Percentiles rank a stretch among this genome's conserved stretches.
phyloP scores from a whole-genome alignment of 2,797 vertebrate genomes.

The Oceanodroma leucorhoa region DNA sequence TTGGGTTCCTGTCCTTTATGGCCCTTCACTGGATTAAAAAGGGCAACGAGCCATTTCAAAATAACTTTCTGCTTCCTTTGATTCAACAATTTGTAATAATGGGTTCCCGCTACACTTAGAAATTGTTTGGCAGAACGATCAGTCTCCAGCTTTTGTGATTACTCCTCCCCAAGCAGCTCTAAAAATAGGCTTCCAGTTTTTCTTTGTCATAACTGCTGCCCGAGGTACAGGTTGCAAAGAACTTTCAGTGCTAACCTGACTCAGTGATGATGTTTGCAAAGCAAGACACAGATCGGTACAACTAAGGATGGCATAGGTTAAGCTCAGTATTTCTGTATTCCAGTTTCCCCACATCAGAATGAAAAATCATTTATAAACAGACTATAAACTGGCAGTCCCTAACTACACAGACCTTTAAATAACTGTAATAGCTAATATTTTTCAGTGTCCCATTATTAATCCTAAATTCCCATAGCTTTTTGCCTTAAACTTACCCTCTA shows the following conservation, averaged over 20 bases:
- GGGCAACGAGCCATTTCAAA: neutral
- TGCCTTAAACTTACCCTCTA: neutral
- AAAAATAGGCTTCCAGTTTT: slow-evolving; percentile 11
- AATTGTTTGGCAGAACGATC: slow-evolving; percentile 18
- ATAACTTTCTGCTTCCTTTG: slow-evolving; percentile 29
- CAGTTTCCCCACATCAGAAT: neutral
- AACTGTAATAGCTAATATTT: neutral
- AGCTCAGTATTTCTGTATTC: neutral
- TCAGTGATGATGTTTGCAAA: neutral
- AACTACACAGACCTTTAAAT: neutral
- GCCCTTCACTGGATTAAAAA: neutral
- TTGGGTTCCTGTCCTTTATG: neutral
- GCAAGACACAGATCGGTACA: neutral
- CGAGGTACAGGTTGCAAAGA: neutral
- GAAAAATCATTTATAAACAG: neutral
- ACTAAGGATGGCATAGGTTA: neutral
- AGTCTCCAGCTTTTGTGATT: neutral
- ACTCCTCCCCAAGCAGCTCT: neutral
- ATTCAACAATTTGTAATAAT: slow-evolving; percentile 18
- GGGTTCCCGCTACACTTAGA: neutral
- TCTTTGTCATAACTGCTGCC: slow-evolving; percentile 5
- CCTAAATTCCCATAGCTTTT: neutral
- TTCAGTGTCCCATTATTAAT: neutral
- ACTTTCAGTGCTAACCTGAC: neutral
- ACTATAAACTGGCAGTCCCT: neutral